Percentiles rank a stretch among this genome's conserved stretches.
These are phyloP conservation scores for Drosophila micromelanica DNA, from an alignment of 1,140 invertebrate genomes.

Conservation along the genomic window DNA sequence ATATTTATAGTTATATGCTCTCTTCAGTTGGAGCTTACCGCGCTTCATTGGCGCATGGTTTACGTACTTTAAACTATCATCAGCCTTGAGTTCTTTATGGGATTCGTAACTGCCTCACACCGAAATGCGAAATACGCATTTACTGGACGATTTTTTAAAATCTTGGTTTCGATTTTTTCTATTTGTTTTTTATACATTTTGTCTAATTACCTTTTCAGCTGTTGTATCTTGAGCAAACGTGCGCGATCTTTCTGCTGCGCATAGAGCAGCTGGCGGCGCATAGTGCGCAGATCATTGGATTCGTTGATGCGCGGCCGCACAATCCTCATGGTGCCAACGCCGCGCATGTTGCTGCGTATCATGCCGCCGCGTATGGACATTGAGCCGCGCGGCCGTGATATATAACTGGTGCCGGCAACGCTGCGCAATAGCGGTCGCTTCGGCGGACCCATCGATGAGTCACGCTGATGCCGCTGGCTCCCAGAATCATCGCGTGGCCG, in stretches of 20 bases:
- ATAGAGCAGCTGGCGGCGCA: slow-evolving; percentile 79
- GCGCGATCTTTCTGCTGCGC: slow-evolving; percentile 82
- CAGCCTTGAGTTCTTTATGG: slow-evolving; percentile 14
- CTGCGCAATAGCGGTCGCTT: slow-evolving; percentile 73
- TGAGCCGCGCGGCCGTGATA: slow-evolving; percentile 68
- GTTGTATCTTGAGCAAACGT: slow-evolving; percentile 79
- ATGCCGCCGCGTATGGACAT: slow-evolving; percentile 69
- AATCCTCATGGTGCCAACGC: slow-evolving; percentile 73
- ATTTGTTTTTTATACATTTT: slow-evolving; percentile 8
- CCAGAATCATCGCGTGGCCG: slow-evolving; percentile 66
- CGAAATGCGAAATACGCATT: neutral
- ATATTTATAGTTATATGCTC: slow-evolving; percentile 4
- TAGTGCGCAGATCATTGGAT: slow-evolving; percentile 76
- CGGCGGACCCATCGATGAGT: slow-evolving; percentile 79
- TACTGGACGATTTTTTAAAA: neutral
- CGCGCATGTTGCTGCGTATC: slow-evolving; percentile 69
- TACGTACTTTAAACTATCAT: slow-evolving; percentile 13
- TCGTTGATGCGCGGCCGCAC: slow-evolving; percentile 66
- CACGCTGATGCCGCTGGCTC: slow-evolving; percentile 67
- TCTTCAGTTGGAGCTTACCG: slow-evolving; percentile 3
- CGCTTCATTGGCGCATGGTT: slow-evolving; percentile 17
- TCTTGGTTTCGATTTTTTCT: neutral
- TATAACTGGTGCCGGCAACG: slow-evolving; percentile 73
- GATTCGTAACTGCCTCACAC: slow-evolving; percentile 5
- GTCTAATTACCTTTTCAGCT: slow-evolving; percentile 83